Conservation (phyloP, 2,888 invertebrate genomes). For the Cosmia pyralina region DNA sequence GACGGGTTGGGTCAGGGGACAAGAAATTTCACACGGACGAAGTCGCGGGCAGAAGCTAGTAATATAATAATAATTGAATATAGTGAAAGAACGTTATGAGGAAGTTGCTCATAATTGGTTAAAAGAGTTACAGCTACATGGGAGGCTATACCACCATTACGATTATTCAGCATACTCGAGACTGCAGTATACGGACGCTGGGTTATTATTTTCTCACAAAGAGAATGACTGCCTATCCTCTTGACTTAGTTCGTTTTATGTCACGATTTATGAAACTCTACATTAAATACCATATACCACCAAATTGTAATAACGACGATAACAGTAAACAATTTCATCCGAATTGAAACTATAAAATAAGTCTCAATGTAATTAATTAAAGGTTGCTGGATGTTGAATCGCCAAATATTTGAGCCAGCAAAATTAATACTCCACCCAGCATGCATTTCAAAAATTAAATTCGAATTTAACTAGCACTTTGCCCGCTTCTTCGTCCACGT, state of each 20-base stretch:
- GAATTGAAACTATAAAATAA: constrained; percentile 1
- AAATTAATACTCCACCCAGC: constrained; percentile 7
- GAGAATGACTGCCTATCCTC: not conserved
- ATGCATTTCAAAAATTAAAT: constrained; percentile 21
- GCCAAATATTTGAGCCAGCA: not conserved
- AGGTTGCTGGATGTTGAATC: not conserved
- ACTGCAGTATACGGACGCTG: not conserved
- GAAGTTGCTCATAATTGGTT: not conserved
- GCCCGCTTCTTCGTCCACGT: too few species aligned
- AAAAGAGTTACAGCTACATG: not conserved
- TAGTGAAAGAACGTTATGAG: too few species aligned
- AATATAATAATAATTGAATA: too few species aligned
- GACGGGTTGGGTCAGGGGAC: too few species aligned
- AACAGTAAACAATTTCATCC: not conserved
- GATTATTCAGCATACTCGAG: too few species aligned
- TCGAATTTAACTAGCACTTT: not conserved
- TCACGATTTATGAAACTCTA: not conserved
- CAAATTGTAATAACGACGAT: not conserved
- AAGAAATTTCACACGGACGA: too few species aligned
- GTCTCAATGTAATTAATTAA: constrained; percentile 23
- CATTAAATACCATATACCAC: not conserved
- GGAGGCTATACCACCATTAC: not conserved
- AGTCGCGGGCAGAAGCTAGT: too few species aligned
- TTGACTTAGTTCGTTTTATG: not conserved
- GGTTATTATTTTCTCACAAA: not conserved